These are phyloP conservation scores for Tetranychus piercei DNA, from an alignment of 2,888 invertebrate species.

Conservation along the genomic window DNA sequence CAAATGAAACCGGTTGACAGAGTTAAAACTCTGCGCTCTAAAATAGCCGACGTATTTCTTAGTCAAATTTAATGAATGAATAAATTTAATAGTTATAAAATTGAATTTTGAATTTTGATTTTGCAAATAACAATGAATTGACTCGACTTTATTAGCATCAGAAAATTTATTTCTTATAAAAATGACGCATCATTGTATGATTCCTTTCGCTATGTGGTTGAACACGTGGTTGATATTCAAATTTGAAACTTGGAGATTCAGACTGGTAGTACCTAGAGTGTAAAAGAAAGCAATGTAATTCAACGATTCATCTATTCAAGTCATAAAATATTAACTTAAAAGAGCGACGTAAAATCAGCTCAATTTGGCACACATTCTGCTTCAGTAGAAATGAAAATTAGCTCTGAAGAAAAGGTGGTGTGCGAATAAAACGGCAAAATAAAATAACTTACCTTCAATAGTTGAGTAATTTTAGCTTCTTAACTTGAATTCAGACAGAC, in stretches of 20 bases:
- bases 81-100: neutral
- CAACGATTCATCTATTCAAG: neutral
- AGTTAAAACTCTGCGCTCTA: neutral
- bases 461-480: too few species aligned
- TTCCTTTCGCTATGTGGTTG: too few species aligned
- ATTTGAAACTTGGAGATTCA: neutral
- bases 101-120: too few species aligned
- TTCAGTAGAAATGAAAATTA: neutral
- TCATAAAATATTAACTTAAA: neutral
- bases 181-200: too few species aligned
- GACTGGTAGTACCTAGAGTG: too few species aligned
- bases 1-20: neutral
- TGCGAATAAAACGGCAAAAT: neutral
- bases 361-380: neutral
- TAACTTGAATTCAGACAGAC: too few species aligned
- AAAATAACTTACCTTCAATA: neutral
- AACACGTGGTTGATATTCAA: neutral
- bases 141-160: neutral
- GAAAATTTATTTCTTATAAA: neutral
- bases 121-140: neutral
- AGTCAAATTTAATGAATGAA: neutral
- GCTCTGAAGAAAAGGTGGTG: neutral
- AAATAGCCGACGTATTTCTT: neutral
- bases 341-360: neutral
- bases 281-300: neutral